Evolutionary conservation across 2,797 vertebrate species (phyloP).

Genomic region (Spinus olivaceus): DNA sequence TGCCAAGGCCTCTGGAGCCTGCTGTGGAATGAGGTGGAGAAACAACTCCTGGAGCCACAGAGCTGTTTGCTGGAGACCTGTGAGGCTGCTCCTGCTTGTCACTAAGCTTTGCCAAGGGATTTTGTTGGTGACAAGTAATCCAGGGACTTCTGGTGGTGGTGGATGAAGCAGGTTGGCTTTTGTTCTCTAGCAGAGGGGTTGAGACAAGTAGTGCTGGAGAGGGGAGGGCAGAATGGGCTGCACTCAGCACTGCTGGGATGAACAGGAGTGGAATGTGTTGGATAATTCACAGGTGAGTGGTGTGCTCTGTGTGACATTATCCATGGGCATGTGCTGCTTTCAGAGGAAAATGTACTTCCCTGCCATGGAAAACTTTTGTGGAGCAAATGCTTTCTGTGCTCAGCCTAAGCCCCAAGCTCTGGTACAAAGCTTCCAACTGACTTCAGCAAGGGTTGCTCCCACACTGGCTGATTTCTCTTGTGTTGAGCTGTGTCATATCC

Average conservation of each 20-base stretch:
- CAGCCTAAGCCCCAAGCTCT: not conserved
- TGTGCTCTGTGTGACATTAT: not conserved
- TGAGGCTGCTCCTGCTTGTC: not conserved
- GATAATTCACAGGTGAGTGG: fast-evolving
- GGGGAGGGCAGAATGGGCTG: not conserved
- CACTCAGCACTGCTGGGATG: not conserved
- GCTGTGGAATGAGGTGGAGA: not conserved
- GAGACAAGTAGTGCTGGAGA: not conserved
- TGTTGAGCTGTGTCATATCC: not conserved
- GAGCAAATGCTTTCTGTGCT: not conserved
- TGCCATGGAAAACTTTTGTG: not conserved
- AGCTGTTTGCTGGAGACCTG: not conserved
- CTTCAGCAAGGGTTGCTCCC: not conserved
- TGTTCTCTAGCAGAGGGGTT: not conserved
- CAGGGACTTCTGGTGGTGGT: not conserved
- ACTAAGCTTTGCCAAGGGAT: not conserved
- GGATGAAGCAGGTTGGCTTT: not conserved
- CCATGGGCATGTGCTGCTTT: not conserved
- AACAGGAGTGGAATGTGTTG: not conserved
- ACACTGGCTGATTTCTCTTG: not conserved
- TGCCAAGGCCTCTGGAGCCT: not conserved
- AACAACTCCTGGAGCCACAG: fast-evolving
- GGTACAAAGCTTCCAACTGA: not conserved
- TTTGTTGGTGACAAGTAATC: not conserved
- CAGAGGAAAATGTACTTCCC: not conserved